Percentiles rank a stretch among this genome's conserved stretches.
These are phyloP conservation scores for Rotaria macrura DNA, from an alignment of 2,888 invertebrate genomes.

Conservation along the genomic window DNA sequence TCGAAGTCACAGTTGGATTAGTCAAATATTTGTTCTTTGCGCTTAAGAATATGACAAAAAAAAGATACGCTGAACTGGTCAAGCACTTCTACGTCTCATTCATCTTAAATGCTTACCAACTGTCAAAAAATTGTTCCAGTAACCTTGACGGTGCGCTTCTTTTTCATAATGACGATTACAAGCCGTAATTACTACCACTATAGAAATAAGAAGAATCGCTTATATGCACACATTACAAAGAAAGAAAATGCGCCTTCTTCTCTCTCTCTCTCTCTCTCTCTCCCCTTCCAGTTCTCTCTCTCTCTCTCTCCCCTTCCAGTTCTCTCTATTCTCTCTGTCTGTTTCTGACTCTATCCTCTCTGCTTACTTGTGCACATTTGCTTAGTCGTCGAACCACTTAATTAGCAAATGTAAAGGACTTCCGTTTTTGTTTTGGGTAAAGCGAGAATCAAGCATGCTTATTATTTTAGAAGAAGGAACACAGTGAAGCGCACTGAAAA, in stretches of 20 bases:
- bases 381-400: conserved; percentile 18
- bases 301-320: no score
- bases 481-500: not conserved
- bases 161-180: not conserved
- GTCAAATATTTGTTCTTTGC: not conserved
- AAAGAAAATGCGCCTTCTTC: not conserved
- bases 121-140: not conserved
- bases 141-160: conserved; percentile 9
- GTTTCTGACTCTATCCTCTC: not conserved
- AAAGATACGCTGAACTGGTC: not conserved
- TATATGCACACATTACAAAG: not conserved
- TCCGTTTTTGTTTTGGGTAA: conserved; percentile 19
- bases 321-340: no score
- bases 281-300: no score
- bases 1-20: not conserved
- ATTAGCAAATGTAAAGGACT: conserved; percentile 22
- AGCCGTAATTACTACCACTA: not conserved
- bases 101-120: not conserved
- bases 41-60: not conserved
- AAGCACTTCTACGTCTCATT: not conserved
- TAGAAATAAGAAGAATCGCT: not conserved
- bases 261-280: not conserved
- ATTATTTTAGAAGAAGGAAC: not conserved
- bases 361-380: not conserved
- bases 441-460: conserved; percentile 9